Evolutionary conservation across 2,113 vertebrate species (phyloP), one percentile per base, ranked within the genome.

Genomic region (Varanus salvator): DNA sequence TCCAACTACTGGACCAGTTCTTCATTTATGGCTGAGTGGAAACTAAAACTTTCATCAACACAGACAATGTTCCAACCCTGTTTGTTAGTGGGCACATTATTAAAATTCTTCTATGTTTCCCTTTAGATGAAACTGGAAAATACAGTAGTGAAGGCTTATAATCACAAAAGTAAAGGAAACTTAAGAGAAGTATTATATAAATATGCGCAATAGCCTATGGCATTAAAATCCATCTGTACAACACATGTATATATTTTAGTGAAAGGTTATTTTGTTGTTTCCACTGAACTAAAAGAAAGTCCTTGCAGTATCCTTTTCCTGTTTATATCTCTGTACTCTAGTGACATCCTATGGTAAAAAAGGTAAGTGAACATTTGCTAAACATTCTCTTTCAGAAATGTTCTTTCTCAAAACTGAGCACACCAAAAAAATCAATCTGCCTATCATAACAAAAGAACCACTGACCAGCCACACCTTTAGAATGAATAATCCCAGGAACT

Each of bases 271-370:
- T 38, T 84, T 0, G 27, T 78, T 68, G 23, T 68, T 44, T 48
- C 44, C 19, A 31, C 15, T 31, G 23, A 68, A 68, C 72, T 23
- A 50, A 29, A 57, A 11, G 1, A 38, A 38, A 38, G 34, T 12
- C 29, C 19, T 84, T 87, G 60, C 14, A 6, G 64, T 60, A 91
- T 83, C 83, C 80, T 31, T 84, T 84, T 72, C 74, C 57, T 11
- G 19, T 31, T 54, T 83, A 34, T 27, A 44, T 87, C 90, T 92
- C 78, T 87, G 87, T 90, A 90, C 93, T 97, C 92, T 95, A 66
- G 89, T 93, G 94, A 95, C 93, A 96, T 91, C 95, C 0, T 0
- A 92, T 91, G 92, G 90, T 92, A 93, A 83, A 91, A 95, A 93
- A 0, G 0, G 0, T 78, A 92, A 85, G 90, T 29, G 48, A 87